Conservation (phyloP, 2,113 vertebrate genomes). For the Alligator sinensis region DNA sequence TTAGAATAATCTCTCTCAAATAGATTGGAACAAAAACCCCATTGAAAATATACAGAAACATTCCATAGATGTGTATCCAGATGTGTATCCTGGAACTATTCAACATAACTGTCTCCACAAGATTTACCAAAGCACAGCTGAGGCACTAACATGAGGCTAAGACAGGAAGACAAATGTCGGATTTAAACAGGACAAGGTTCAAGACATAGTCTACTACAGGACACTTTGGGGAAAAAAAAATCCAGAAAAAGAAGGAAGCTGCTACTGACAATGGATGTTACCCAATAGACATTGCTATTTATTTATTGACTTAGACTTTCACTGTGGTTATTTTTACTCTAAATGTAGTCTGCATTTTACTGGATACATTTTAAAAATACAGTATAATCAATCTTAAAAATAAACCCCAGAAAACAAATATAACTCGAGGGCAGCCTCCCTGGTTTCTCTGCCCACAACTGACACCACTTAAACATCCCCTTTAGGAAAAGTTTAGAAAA, state of each 20-base stretch:
- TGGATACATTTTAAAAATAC: not conserved
- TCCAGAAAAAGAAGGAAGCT: not conserved
- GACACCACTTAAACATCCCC: not conserved
- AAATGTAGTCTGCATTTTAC: not conserved
- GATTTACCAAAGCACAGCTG: not conserved
- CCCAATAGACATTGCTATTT: not conserved
- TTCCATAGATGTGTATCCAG: not conserved
- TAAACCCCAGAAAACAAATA: not conserved
- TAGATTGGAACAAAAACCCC: not conserved
- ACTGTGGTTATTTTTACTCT: not conserved
- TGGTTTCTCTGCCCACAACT: not conserved
- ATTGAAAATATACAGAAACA: not conserved
- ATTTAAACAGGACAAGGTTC: not conserved
- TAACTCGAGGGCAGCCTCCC: not conserved
- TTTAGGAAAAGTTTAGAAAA: not conserved
- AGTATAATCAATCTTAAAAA: rapidly evolving
- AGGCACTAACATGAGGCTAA: not conserved
- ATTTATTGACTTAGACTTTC: too few species aligned
- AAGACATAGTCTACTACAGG: not conserved
- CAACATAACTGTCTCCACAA: not conserved
- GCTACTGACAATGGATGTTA: too few species aligned
- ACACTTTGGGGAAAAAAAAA: not conserved
- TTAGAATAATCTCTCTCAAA: not conserved
- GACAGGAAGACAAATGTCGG: not conserved
- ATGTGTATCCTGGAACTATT: not conserved